A percentile compares a stretch with the other conserved stretches of the same genome.
These are phyloP conservation scores for Leptopterna dolabrata DNA, from an alignment of 2,888 invertebrate species.

Conservation along the genomic window DNA sequence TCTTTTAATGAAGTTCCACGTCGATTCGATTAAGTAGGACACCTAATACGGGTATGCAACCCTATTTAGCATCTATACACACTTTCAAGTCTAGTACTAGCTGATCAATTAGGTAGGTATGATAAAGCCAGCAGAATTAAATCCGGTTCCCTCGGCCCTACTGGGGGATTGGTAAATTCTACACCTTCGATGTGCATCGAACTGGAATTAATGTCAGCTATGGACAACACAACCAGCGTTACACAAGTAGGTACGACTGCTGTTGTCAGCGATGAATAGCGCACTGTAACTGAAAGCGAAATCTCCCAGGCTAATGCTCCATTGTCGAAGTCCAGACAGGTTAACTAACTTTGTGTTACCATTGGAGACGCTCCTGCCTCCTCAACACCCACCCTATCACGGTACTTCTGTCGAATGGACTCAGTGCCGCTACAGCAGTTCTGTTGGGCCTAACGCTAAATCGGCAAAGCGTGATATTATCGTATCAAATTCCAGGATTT, in stretches of 20 bases:
- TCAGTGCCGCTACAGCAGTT: no score
- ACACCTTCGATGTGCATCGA: not conserved
- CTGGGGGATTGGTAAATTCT: not conserved
- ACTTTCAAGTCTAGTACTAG: no score
- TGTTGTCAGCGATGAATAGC: conserved; percentile 4
- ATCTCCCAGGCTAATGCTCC: not conserved
- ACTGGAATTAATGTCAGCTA: not conserved
- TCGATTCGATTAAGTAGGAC: no score
- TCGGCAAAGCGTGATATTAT: no score
- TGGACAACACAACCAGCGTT: not conserved
- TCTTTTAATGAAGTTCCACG: no score
- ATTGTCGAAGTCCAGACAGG: conserved; percentile 2
- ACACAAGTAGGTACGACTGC: not conserved
- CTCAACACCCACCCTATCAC: not conserved
- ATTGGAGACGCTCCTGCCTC: not conserved
- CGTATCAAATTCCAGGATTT: no score
- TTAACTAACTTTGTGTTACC: not conserved
- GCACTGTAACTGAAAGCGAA: not conserved
- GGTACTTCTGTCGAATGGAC: no score
- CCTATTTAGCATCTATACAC: no score
- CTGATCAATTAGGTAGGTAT: no score
- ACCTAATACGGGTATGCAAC: no score
- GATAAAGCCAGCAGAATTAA: not conserved
- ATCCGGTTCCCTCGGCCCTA: not conserved
- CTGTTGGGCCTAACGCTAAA: no score